A percentile compares a stretch with the other conserved stretches of the same genome.
These are phyloP conservation scores for Camelus bactrianus DNA, from an alignment of 2,113 vertebrate genomes.

Conservation along the genomic window DNA sequence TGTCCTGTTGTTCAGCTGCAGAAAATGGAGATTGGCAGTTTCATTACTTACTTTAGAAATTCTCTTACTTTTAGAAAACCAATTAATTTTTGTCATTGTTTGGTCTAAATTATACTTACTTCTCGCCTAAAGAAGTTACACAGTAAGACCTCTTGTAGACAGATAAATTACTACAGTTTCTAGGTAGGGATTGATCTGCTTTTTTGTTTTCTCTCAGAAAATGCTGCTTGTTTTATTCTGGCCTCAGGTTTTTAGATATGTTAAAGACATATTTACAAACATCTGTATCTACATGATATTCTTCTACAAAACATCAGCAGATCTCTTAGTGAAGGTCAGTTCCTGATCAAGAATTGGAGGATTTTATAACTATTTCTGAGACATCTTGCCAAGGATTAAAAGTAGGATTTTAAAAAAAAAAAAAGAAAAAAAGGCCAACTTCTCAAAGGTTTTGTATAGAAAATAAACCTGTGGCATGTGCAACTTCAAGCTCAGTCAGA, in stretches of 20 bases:
- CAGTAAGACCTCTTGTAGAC: background rate
- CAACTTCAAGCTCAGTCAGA: background rate
- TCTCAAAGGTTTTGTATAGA: background rate
- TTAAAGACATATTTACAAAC: background rate
- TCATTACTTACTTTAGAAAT: slow-evolving; percentile 53
- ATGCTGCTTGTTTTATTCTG: background rate
- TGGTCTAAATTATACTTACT: slow-evolving; percentile 38
- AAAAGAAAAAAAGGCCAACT: background rate
- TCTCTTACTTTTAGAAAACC: slow-evolving; percentile 58
- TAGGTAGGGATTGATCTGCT: background rate
- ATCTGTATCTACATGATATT: background rate
- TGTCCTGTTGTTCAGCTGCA: background rate
- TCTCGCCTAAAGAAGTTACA: slow-evolving; percentile 55
- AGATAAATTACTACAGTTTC: slow-evolving; percentile 54
- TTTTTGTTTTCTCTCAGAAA: slow-evolving; percentile 25
- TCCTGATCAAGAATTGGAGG: background rate
- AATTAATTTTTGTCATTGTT: slow-evolving; percentile 68
- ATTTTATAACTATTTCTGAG: background rate
- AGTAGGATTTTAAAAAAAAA: background rate
- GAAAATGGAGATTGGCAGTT: slow-evolving; percentile 16
- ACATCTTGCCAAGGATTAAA: background rate
- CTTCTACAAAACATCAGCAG: background rate
- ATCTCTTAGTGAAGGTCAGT: background rate
- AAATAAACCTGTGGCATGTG: background rate
- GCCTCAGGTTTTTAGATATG: background rate